Base-by-base conservation (phyloP, 2,888 invertebrate species). In the Prosapia bicincta region DNA sequence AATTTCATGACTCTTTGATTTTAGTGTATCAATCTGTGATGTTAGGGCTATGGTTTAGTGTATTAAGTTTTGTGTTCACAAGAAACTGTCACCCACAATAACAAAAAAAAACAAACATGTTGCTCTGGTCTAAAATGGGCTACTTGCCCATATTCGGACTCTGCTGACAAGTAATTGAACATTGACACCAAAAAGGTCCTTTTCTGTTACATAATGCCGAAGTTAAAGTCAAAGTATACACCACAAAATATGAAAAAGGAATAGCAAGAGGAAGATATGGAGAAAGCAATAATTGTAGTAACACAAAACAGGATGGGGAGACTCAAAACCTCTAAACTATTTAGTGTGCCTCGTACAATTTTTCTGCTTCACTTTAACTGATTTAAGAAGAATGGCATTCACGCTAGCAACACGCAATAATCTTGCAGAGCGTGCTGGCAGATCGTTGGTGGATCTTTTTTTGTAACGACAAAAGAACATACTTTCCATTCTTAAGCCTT, bases 391-490 rank as follows among this genome's bases (percentile, higher is more conserved):
- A 13, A 26, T 79, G 72, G 79, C 79, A 0, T 78, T 70, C 26
- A 54, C 75, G 20, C 15, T 79, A 28, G 76, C 75, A 25, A 32
- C 72, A 10, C 69, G 67, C 68, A 79, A 79, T 71, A 38, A 9
- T 79, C 24, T 75, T 66, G 20, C 23, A 9, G 32, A 66, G 30
- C 9, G 2, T 9, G 76, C 74, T 23, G 76, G 76, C 0, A 32
- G 69, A 71, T 65, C 78, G 25, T 78, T 78, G 80, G 28, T 79
- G 7, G 54, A 65, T 10, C 20, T 26, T n/a, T 80, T 80, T 32
- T 43, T 78, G 28, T 32, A 75, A 66, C 38, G 78, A 6, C 5
- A 30, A 1, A 73, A 72, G 65, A 66, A 72, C 15, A 15, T 20
- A 2, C 15, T 78, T 10, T 72, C 77, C 7, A 32, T 78, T 15